phyloP scores from a whole-genome alignment of 2,113 vertebrate genomes.

The Monarcha castaneiventris region DNA sequence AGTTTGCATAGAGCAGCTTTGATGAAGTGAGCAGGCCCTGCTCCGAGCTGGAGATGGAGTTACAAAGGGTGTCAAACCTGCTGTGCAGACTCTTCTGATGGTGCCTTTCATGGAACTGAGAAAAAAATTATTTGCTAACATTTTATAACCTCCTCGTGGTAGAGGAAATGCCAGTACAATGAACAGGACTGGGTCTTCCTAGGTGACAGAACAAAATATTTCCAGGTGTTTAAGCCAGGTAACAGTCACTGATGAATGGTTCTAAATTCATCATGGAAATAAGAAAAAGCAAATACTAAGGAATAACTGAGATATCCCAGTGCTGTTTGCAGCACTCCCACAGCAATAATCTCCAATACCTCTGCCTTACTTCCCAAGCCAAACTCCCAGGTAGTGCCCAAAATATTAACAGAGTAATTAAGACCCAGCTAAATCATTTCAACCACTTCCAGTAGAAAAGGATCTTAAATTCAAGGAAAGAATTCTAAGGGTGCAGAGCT shows the following conservation, averaged over 20 bases:
- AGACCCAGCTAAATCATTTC: not conserved
- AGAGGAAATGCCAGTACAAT: not conserved
- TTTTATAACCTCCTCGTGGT: not conserved
- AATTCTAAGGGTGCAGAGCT: not conserved
- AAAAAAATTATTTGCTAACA: conserved; percentile 9
- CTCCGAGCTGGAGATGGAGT: not conserved
- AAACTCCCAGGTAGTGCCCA: fast-evolving
- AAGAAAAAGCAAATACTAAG: not conserved
- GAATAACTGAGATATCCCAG: not conserved
- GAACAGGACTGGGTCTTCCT: not conserved
- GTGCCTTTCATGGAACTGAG: not conserved
- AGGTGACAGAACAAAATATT: not conserved
- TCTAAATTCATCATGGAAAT: not conserved
- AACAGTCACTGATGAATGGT: not conserved
- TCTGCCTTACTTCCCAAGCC: not conserved
- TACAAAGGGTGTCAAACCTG: not conserved
- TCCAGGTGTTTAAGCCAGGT: not conserved
- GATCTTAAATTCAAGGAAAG: not conserved
- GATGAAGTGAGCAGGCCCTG: conserved; percentile 3
- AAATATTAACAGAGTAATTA: not conserved
- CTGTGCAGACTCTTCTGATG: conserved; percentile 13
- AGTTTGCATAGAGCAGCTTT: conserved; percentile 47
- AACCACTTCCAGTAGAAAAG: not conserved
- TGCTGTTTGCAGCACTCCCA: not conserved
- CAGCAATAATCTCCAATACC: not conserved